phyloP scores from a whole-genome alignment of 2,113 vertebrate genomes.

The Rhynchopsitta pachyrhyncha region DNA sequence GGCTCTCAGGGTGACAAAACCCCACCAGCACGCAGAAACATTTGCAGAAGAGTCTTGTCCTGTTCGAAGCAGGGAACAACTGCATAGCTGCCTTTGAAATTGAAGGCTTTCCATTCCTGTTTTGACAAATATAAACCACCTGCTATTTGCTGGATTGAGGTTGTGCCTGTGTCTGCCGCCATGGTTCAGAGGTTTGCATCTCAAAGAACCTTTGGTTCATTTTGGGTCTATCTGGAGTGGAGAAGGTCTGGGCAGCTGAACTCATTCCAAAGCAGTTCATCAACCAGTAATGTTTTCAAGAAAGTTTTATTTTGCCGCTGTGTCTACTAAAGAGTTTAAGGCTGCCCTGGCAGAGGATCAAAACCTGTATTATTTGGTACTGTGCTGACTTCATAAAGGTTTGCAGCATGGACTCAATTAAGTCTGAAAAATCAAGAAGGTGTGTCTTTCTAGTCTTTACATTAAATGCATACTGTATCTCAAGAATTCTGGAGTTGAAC shows the following conservation, averaged over 20 bases:
- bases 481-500: conserved; percentile 42
- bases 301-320: conserved; percentile 70
- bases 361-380: conserved; percentile 60
- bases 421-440: conserved; percentile 50
- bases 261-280: conserved; percentile 72
- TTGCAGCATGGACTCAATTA: conserved; percentile 66
- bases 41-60: neutral
- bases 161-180: neutral
- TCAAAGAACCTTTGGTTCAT: conserved; percentile 42
- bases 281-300: conserved; percentile 74
- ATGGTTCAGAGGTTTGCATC: conserved; percentile 14
- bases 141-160: conserved; percentile 3
- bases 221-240: conserved; percentile 41
- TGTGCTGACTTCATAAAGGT: conserved; percentile 61
- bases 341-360: conserved; percentile 67
- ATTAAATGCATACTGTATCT: conserved; percentile 51
- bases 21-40: neutral
- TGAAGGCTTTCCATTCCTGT: neutral
- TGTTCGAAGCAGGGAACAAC: neutral
- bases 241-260: conserved; percentile 66
- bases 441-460: conserved; percentile 56
- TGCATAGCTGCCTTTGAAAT: neutral
- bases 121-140: conserved; percentile 19
- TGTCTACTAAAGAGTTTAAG: conserved; percentile 62
- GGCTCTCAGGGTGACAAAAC: neutral